Evolutionary conservation across 2,888 invertebrate genomes (phyloP).

Genomic region (Oligia latruncula): DNA sequence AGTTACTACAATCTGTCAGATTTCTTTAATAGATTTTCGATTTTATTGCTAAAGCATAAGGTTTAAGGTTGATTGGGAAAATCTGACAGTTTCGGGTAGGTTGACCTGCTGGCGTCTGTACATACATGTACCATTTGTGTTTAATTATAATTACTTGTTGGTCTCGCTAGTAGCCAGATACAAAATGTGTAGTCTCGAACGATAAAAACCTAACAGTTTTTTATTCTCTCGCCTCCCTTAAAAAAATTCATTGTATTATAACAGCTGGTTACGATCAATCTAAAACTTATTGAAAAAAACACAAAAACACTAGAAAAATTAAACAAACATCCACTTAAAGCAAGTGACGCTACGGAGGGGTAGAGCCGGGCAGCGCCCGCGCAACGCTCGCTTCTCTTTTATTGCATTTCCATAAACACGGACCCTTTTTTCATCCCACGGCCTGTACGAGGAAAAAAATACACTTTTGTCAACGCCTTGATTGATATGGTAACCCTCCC

Average conservation of each 20-base stretch:
- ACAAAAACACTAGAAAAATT: constrained; percentile 30
- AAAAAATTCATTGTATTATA: background rate
- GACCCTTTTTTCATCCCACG: constrained; percentile 86
- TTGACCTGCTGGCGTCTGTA: no score
- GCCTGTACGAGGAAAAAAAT: constrained; percentile 79
- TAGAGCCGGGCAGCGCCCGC: constrained; percentile 67
- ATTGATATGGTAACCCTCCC: constrained; percentile 89
- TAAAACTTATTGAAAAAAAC: background rate
- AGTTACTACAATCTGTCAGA: no score
- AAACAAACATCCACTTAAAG: constrained; percentile 40
- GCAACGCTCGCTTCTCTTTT: constrained; percentile 78
- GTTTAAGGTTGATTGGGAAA: no score
- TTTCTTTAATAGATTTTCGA: no score
- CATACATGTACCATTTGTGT: background rate
- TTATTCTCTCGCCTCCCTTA: background rate
- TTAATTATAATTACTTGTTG: background rate
- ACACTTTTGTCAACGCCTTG: constrained; percentile 89
- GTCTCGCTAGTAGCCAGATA: background rate
- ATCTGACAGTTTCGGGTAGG: no score
- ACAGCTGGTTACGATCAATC: background rate
- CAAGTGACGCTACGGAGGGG: constrained; percentile 67
- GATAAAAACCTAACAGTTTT: background rate
- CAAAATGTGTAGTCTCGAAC: background rate
- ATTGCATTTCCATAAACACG: constrained; percentile 87
- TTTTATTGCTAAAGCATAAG: no score